These are phyloP conservation scores for Tenualosa ilisha DNA, from an alignment of 2,797 vertebrate genomes.

Conservation along the genomic window DNA sequence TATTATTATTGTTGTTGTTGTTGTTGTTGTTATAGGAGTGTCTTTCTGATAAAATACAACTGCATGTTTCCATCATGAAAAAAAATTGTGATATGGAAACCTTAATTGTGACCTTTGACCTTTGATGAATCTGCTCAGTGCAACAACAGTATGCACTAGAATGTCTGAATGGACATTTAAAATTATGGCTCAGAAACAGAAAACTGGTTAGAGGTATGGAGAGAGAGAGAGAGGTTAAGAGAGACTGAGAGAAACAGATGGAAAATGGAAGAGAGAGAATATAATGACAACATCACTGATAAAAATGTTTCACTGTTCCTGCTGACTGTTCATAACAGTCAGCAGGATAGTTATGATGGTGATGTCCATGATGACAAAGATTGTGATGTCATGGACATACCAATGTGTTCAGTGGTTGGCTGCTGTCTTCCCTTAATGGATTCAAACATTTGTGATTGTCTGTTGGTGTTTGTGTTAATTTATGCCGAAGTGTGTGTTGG, in stretches of 20 bases:
- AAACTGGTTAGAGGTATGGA: neutral
- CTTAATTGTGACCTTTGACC: too few species aligned
- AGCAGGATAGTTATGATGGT: neutral
- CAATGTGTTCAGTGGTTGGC: neutral
- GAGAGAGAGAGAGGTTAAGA: slow-evolving; percentile 19
- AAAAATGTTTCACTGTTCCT: neutral
- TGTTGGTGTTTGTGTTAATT: neutral
- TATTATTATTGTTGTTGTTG: too few species aligned
- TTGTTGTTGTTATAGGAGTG: too few species aligned
- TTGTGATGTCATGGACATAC: neutral
- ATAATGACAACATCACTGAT: neutral
- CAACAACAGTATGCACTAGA: too few species aligned
- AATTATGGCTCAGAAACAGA: too few species aligned
- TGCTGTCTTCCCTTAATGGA: neutral
- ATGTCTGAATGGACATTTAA: too few species aligned
- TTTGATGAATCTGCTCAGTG: too few species aligned
- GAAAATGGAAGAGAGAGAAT: neutral
- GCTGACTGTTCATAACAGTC: neutral
- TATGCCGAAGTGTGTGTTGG: slow-evolving; percentile 1
- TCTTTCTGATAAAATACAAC: too few species aligned
- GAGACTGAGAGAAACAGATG: neutral
- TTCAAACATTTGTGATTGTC: neutral
- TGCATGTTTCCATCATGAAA: too few species aligned
- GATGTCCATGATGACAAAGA: neutral
- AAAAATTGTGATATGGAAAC: too few species aligned